A percentile compares a stretch with the other conserved stretches of the same genome.
Evolutionary conservation across 2,888 invertebrate species (phyloP).

Genomic region (Scaptomyza flava): DNA sequence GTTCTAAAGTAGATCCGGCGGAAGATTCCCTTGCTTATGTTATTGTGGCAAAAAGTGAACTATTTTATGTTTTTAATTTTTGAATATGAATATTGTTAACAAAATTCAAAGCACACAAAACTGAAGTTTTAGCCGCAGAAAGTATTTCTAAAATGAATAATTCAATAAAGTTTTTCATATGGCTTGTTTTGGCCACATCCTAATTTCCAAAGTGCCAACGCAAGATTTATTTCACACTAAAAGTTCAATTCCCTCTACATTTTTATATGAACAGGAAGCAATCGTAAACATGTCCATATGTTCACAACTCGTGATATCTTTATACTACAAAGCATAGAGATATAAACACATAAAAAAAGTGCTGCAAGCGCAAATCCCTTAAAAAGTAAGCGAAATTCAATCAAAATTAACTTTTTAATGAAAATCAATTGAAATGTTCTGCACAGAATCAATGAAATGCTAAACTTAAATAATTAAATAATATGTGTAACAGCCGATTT

Average conservation of each 20-base stretch:
- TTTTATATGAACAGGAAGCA: conserved; percentile 40
- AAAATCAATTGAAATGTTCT: neutral
- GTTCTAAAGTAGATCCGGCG: neutral
- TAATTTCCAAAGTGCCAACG: conserved; percentile 40
- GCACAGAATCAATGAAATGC: neutral
- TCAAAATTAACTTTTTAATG: conserved; percentile 1
- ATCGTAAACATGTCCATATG: conserved; percentile 38
- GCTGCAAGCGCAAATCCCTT: neutral
- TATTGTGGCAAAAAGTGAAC: neutral
- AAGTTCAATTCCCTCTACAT: conserved; percentile 50
- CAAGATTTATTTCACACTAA: conserved; percentile 73
- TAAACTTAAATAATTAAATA: neutral
- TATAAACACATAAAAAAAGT: neutral
- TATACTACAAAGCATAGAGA: no score
- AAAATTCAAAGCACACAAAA: no score
- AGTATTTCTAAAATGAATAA: neutral
- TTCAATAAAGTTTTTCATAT: conserved; percentile 6
- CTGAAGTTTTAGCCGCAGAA: no score
- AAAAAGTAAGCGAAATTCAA: neutral
- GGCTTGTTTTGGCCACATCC: conserved; percentile 18
- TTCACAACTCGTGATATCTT: neutral
- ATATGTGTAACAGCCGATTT: neutral
- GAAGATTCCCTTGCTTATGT: neutral
- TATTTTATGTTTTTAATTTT: neutral
- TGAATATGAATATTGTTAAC: no score